Base-by-base conservation (phyloP, 2,113 vertebrate species). In the Alces alces region DNA sequence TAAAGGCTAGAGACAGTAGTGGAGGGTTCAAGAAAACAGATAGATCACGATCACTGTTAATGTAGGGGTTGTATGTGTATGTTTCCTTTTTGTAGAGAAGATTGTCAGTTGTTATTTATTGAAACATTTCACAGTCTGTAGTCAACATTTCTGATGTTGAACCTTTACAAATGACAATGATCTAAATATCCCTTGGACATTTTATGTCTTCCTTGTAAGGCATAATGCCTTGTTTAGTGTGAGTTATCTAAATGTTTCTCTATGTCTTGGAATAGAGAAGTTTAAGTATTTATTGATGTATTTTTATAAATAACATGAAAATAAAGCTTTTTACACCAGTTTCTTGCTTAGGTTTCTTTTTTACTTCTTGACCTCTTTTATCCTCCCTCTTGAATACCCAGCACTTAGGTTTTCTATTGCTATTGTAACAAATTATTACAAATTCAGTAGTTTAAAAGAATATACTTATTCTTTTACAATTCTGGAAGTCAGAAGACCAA, bases 191-290 rank as follows among this genome's bases (percentile, higher is more conserved):
- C 95, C 28, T 97, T 97, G 91, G 97, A 97, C 97, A 98, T 98
- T 96, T 97, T 96, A 92, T 95, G 93, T 98, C 98, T 97, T 92
- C 91, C 52, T 66, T 47, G 98, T 98, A 97, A 95, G 97, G 96
- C 98, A 97, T 70, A 97, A 27, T 98, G 98, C 97, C 96, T 97
- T 93, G 39, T 82, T 80, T 90, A 95, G 1, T 54, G 27, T 21
- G n/a, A 85, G 33, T 83, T 89, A 90, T 61, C 8, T 14, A 79
- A 73, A 3, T 95, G 47, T 79, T 86, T 95, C 58, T 93, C 36
- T 73, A 2, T 93, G 23, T 95, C 23, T 91, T 86, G 45, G 33
- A 89, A 84, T 79, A 89, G 82, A 83, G 33, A 85, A 52, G 4
- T 96, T 95, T 66, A 78, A 93, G 52, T 95, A 89, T 91, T 91